phyloP scores from a whole-genome alignment of 1,140 invertebrate species.

The Monomorium pharaonis region DNA sequence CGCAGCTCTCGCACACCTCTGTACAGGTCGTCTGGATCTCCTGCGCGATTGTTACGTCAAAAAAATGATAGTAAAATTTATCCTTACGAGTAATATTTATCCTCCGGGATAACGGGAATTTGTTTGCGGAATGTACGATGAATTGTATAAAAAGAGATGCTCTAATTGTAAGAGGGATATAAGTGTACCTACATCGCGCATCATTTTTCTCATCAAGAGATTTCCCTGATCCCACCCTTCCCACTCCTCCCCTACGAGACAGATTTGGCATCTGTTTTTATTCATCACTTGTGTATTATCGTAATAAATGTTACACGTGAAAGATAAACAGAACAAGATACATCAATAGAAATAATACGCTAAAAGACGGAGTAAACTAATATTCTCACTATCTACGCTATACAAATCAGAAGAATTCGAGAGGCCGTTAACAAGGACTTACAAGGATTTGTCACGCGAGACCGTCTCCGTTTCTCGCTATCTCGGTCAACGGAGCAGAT shows the following conservation, averaged over 20 bases:
- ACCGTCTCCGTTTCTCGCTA: conserved; percentile 1
- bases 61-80: conserved; percentile 50
- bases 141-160: neutral
- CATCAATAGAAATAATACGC: conserved; percentile 68
- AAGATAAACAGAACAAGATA: conserved; percentile 72
- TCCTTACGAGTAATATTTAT: conserved; percentile 1
- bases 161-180: neutral
- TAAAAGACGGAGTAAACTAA: conserved; percentile 67
- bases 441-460: conserved; percentile 24
- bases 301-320: conserved; percentile 76
- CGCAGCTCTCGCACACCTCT: conserved; percentile 90
- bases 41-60: conserved; percentile 77
- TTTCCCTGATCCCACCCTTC: neutral
- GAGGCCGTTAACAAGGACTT: conserved; percentile 42
- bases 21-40: conserved; percentile 85
- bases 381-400: conserved; percentile 52
- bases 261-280: conserved; percentile 71
- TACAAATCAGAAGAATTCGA: conserved; percentile 41
- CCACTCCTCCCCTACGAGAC: neutral
- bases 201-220: neutral
- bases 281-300: conserved; percentile 72
- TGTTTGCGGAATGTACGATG: neutral
- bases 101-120: neutral
- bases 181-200: neutral
- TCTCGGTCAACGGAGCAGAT: neutral